Percentiles rank a stretch among this genome's conserved stretches.
Conservation (phyloP, 2,888 invertebrate genomes). For the Nematopogon swammerdamellus region DNA sequence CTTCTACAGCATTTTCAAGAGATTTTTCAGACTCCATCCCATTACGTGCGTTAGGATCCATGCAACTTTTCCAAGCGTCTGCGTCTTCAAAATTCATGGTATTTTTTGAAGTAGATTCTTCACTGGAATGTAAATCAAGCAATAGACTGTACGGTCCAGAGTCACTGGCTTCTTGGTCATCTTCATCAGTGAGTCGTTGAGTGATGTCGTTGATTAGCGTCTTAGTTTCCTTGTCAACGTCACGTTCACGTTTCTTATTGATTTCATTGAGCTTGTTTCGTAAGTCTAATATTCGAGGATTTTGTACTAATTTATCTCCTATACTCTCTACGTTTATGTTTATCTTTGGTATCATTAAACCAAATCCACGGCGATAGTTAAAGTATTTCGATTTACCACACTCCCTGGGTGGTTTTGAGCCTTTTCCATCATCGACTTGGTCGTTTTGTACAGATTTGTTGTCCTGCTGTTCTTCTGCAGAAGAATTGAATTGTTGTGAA, state of each 20-base stretch:
- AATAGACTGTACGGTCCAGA: slow-evolving; percentile 62
- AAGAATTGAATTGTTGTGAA: not conserved
- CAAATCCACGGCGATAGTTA: not conserved
- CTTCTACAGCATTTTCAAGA: not conserved
- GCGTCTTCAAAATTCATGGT: not conserved
- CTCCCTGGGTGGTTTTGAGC: not conserved
- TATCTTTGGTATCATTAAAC: slow-evolving; percentile 38
- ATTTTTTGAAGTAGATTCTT: not conserved
- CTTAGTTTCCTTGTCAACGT: slow-evolving; percentile 40
- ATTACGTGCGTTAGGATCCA: no score
- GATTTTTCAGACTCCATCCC: not conserved
- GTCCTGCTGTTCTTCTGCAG: not conserved
- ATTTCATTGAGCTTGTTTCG: slow-evolving; percentile 46
- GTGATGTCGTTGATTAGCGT: slow-evolving; percentile 41
- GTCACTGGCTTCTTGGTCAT: slow-evolving; percentile 32
- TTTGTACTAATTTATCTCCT: slow-evolving; percentile 23
- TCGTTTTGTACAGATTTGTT: not conserved
- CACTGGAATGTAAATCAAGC: slow-evolving; percentile 38
- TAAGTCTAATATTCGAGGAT: slow-evolving; percentile 43
- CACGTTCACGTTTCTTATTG: slow-evolving; percentile 39
- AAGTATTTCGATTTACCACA: not conserved
- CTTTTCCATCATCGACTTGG: not conserved
- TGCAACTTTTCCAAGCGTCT: not conserved
- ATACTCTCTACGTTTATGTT: slow-evolving; percentile 40
- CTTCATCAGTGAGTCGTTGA: slow-evolving; percentile 40